Evolutionary conservation across 2,797 vertebrate genomes (phyloP), one percentile per base, ranked within the genome.

Genomic region (Enteromius thamalakanensis): DNA sequence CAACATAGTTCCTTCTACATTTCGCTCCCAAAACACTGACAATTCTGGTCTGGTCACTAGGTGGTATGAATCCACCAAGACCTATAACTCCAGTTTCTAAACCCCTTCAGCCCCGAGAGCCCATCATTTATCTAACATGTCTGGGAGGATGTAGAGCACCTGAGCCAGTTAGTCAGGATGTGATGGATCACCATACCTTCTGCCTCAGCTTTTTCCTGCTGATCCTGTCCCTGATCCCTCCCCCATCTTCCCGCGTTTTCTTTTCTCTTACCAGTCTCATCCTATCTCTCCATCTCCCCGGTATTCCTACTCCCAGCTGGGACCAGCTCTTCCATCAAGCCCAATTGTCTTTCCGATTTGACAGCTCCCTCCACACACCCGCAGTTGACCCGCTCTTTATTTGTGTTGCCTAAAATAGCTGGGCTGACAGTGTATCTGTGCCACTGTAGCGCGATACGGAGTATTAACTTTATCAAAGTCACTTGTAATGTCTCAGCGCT

Each of bases 131-230:
- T 84, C 84, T 75, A 74, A 51, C 26, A 53, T 58, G 65, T 83
- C 76, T 76, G 78, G 64, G 80, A 81, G 84, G 81, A 89, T 88
- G 76, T 74, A 79, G 70, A 82, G 85, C 87, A 87, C 82, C 84
- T 87, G 81, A 85, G 88, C 86, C 84, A 76, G 55, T 79, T 85
- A 84, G 84, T 80, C 79, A 80, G 76, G 76, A 40, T 74, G 76
- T 91, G 89, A 90, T 90, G 86, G 87, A 90, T 90, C 81, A 87
- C 76, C 64, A 12, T 85, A 80, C 80, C 79, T 87, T 88, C 86
- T 84, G 83, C 85, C 84, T 87, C 88, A 89, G 88, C 88, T 88
- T 87, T 87, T 90, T 90, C 88, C 83, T 79, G 64, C 85, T 85
- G 87, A 86, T 78, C 64, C 37, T 42, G 1, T 76, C 40, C 37